Percentiles rank a stretch among this genome's conserved stretches.
Evolutionary conservation across 2,888 invertebrate genomes (phyloP).

Genomic region (Drosophila pseudotakahashii): DNA sequence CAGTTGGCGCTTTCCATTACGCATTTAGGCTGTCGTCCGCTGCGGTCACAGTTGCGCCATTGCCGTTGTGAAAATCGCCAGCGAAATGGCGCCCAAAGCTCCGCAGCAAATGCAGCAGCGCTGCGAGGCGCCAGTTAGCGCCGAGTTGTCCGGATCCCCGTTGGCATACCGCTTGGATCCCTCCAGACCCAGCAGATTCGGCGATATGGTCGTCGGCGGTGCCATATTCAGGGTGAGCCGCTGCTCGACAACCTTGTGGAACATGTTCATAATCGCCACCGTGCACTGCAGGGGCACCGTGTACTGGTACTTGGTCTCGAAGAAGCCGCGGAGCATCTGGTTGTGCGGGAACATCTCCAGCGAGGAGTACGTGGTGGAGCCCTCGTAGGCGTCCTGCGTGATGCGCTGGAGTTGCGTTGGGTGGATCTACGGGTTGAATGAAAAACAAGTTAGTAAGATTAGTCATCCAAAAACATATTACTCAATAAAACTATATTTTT

Average conservation of each 20-base stretch:
- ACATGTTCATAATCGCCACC: conserved; percentile 84
- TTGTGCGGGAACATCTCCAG: conserved; percentile 84
- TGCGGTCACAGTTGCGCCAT: conserved; percentile 75
- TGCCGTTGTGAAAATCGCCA: conserved; percentile 56
- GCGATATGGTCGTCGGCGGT: conserved; percentile 83
- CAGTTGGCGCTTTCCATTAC: conserved; percentile 14
- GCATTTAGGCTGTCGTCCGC: conserved; percentile 45
- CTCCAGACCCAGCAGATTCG: conserved; percentile 83
- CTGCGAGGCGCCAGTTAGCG: conserved; percentile 81
- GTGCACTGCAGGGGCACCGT: conserved; percentile 83
- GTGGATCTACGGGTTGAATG: conserved; percentile 73
- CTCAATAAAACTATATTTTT: background rate
- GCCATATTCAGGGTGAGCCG: conserved; percentile 81
- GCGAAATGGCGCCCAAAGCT: conserved; percentile 54
- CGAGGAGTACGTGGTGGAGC: conserved; percentile 83
- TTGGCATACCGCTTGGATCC: conserved; percentile 82
- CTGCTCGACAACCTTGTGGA: conserved; percentile 84
- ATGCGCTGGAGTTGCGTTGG: conserved; percentile 84
- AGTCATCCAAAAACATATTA: background rate
- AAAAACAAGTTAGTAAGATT: background rate
- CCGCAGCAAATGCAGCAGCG: conserved; percentile 62
- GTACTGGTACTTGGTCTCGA: conserved; percentile 83
- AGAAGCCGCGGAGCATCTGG: conserved; percentile 83
- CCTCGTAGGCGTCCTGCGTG: conserved; percentile 82
- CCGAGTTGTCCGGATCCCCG: conserved; percentile 84